Evolutionary conservation across 2,888 invertebrate species (phyloP), one percentile per base, ranked within the genome.

Genomic region (Pimpla rufipes): DNA sequence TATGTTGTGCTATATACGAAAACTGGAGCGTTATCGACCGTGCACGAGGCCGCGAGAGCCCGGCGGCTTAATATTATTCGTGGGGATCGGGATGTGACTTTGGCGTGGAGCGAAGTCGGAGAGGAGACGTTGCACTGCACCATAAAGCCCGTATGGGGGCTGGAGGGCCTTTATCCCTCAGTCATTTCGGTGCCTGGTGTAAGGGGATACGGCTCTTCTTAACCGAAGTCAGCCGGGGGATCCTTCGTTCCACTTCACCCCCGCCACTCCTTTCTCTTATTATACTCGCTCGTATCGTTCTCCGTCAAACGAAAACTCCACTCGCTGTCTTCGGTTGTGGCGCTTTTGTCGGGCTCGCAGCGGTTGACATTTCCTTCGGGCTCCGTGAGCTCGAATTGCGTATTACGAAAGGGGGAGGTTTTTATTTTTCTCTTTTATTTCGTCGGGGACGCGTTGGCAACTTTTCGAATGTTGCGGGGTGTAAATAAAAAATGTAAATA

Each of bases 81-180:
- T 37, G 42, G 79, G 42, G 79, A 62, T 71, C 37, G 79, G 76
- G 50, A 74, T 70, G 29, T 66, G 66, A 40, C 70, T 55, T 57
- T 52, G 35, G 47, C 23, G 77, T 68, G 40, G 37, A 35, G 74
- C 74, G 35, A 35, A 29, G 29, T 2, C 29, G 29, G 29, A 29
- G 29, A 29, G 29, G 13, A 57, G 57, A 57, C 29, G 13, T 68
- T 66, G 57, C 71, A 68, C 70, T 79, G 70, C 57, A 78, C 57
- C 70, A 79, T 79, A 75, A 75, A 79, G 35, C 79, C 79, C 45
- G 13, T 37, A 64, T 68, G 68, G 68, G 29, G 68, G 57, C 18
- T 55, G 18, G 57, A 68, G 57, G 81, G 85, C 86, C 87, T 89
- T 87, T 78, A 74, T 85, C 86, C 85, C 84, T 78, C 74, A 74